Evolutionary conservation across 2,888 invertebrate genomes (phyloP).

Genomic region (Yponomeuta cagnagella): DNA sequence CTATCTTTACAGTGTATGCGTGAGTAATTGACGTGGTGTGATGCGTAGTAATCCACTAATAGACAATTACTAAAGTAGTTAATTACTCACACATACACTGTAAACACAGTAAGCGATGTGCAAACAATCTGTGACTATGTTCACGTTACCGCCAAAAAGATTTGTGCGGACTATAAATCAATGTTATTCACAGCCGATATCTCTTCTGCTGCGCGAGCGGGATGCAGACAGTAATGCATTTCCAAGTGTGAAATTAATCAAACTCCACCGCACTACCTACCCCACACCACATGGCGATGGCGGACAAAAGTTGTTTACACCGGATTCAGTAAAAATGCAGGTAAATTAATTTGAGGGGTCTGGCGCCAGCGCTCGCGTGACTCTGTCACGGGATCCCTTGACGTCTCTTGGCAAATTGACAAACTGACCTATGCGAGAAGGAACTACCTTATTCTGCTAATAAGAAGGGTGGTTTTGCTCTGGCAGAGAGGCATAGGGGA

Average conservation of each 20-base stretch:
- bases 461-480: not conserved
- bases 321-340: constrained; percentile 44
- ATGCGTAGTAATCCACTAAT: no score
- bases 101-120: no score
- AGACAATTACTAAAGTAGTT: no score
- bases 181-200: no score
- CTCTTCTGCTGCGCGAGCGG: not conserved
- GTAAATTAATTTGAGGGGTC: constrained; percentile 39
- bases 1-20: no score
- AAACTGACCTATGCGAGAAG: constrained; percentile 5
- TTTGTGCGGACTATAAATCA: no score
- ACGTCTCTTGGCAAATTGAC: constrained; percentile 7
- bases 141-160: no score
- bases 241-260: not conserved
- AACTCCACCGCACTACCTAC: not conserved
- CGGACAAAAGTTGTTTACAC: constrained; percentile 36
- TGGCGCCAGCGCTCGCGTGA: constrained; percentile 61
- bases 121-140: no score
- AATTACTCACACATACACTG: no score
- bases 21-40: no score
- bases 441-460: not conserved
- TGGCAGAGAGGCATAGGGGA: not conserved
- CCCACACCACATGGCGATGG: constrained; percentile 29
- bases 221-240: not conserved
- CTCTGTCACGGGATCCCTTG: constrained; percentile 29